A percentile compares a stretch with the other conserved stretches of the same genome.
These are phyloP conservation scores for Erannis defoliaria DNA, from an alignment of 2,888 invertebrate species.

Conservation along the genomic window DNA sequence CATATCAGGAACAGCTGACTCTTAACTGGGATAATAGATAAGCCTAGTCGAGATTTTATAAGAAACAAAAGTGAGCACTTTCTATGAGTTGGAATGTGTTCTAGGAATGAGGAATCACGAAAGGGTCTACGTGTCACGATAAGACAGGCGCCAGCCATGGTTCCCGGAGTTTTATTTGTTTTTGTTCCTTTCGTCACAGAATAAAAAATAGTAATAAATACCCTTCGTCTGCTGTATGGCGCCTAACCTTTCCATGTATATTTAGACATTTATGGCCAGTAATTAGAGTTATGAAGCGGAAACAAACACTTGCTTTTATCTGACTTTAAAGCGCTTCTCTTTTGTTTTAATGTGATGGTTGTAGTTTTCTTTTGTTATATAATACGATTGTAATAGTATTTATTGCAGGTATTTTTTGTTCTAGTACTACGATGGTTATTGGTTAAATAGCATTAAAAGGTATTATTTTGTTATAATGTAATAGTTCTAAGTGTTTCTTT, in stretches of 20 bases:
- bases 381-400: too few species aligned
- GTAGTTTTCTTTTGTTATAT: constrained; percentile 1
- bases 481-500: too few species aligned
- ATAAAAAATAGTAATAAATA: too few species aligned
- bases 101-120: constrained; percentile 66
- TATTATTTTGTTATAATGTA: too few species aligned
- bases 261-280: constrained; percentile 60
- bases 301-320: constrained; percentile 29
- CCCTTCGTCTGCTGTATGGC: constrained; percentile 55
- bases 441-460: too few species aligned
- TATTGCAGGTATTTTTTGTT: too few species aligned
- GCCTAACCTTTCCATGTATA: constrained; percentile 59
- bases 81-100: constrained; percentile 62
- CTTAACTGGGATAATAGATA: background rate
- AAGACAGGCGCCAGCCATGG: constrained; percentile 74
- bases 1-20: constrained; percentile 6
- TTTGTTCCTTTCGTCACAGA: constrained; percentile 55
- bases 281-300: constrained; percentile 52
- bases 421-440: too few species aligned
- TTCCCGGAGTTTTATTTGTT: constrained; percentile 54
- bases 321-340: constrained; percentile 16
- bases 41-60: constrained; percentile 8
- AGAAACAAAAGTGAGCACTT: constrained; percentile 45
- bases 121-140: constrained; percentile 74
- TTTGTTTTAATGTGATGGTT: constrained; percentile 19